phyloP scores from a whole-genome alignment of 2,888 invertebrate genomes.

The Cryptocephalus moraei region DNA sequence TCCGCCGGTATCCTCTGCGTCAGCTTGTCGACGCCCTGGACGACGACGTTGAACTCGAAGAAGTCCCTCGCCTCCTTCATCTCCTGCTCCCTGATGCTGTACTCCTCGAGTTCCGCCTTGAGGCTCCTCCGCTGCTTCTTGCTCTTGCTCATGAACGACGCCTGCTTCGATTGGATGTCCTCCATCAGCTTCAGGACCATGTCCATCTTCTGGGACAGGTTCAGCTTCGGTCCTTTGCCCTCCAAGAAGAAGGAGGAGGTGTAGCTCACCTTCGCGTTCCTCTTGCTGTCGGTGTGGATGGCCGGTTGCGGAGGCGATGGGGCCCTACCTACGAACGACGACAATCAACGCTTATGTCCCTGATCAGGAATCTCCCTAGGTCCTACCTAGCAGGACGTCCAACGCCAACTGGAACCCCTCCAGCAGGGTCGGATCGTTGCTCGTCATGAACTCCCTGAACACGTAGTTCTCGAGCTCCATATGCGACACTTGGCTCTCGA shows the following conservation, averaged over 20 bases:
- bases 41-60: slow-evolving; percentile 43
- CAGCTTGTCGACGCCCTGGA: slow-evolving; percentile 38
- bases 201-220: slow-evolving; percentile 21
- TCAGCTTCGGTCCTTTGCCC: slow-evolving; percentile 18
- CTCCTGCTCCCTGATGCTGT: slow-evolving; percentile 42
- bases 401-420: slow-evolving; percentile 13
- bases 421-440: slow-evolving; percentile 14
- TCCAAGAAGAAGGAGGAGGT: slow-evolving; percentile 4
- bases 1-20: slow-evolving; percentile 54
- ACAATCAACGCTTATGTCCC: too few relatives aligned
- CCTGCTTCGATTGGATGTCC: slow-evolving; percentile 12
- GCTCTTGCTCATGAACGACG: slow-evolving; percentile 15
- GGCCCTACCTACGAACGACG: too few relatives aligned
- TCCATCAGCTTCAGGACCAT: slow-evolving; percentile 22
- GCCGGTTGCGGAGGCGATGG: background rate
- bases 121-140: slow-evolving; percentile 16
- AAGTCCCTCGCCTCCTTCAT: slow-evolving; percentile 39
- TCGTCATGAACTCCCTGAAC: slow-evolving; percentile 14
- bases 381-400: background rate
- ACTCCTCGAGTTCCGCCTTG: slow-evolving; percentile 38
- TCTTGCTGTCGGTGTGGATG: background rate
- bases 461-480: slow-evolving; percentile 17
- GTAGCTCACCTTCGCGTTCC: background rate
- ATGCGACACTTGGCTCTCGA: slow-evolving; percentile 13
- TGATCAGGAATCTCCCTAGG: background rate